Evolutionary conservation across 2,888 invertebrate genomes (phyloP), one percentile per base, ranked within the genome.

Genomic region (Neocrepidodera transversa): DNA sequence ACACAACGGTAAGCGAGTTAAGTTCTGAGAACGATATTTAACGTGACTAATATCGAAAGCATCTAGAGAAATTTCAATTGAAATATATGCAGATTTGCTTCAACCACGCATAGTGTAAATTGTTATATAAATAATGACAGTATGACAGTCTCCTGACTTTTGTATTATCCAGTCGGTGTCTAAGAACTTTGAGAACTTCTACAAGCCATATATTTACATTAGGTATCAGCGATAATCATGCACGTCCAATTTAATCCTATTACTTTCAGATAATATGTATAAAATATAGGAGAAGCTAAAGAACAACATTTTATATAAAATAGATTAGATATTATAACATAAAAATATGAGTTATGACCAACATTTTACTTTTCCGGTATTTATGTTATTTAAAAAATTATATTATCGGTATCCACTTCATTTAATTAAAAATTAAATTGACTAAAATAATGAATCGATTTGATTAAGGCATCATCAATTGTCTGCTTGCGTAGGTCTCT

Each of bases 1-100:
- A 45, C 45, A 45, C 45, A 54, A 54, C 35, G 45, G 45, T 52
- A 35, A 53, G 43, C 23, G 10, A 45, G 43, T 53, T 14, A 14
- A 26, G 53, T 53, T 53, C 43, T 35, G n/a, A n/a, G 53, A 45
- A 36, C 36, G 23, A 36, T 47, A 54, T 45, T 36, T 45, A 32
- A 54, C 36, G 20, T 54, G 54, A 54, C 45, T 54, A 54, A 54
- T 45, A 35, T 54, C 7, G 7, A 36, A 54, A 54, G 26, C 45
- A 54, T 54, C 45, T 54, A 18, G 54, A 54, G 54, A 54, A 54
- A 54, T 54, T 54, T 45, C 35, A 54, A 45, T 54, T 54, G 36
- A 54, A 54, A 36, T 54, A 45, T 54, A 54, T 54, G 54, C 36
- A 54, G 36, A 54, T 54, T 54, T 47, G 43, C 45, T 36, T 32